Conservation (phyloP, 2,113 vertebrate species). For the Ginglymostoma cirratum region DNA sequence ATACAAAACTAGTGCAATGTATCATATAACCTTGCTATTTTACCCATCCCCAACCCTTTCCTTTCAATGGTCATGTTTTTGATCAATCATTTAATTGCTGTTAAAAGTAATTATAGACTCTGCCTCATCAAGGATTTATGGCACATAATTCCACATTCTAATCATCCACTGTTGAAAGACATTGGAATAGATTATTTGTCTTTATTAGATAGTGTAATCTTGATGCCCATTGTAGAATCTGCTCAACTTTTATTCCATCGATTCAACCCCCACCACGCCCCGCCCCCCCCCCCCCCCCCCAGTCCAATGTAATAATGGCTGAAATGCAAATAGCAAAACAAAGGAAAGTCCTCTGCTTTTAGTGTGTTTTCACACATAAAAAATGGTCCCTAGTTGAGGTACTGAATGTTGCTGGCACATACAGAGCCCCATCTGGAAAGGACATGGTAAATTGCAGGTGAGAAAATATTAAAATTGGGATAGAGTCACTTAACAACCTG, state of each 20-base stretch:
- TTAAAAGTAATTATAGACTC: neutral
- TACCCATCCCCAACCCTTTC: neutral
- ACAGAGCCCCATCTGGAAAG: neutral
- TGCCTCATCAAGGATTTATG: neutral
- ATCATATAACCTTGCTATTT: neutral
- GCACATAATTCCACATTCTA: neutral
- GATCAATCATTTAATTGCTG: neutral
- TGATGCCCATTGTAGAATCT: neutral
- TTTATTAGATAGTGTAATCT: too few species aligned
- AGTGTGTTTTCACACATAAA: neutral
- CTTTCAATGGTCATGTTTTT: neutral
- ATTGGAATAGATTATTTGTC: neutral
- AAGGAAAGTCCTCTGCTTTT: neutral
- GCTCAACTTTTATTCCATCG: neutral
- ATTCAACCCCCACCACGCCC: neutral
- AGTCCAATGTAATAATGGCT: neutral
- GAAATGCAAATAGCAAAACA: neutral
- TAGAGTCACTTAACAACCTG: neutral
- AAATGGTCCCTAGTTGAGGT: neutral
- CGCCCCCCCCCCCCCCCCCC: neutral
- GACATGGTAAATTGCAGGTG: neutral
- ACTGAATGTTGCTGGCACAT: neutral
- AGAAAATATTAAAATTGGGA: neutral
- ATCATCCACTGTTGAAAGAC: neutral
- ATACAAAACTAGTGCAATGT: neutral